These are phyloP conservation scores for Anorthoa munda DNA, from an alignment of 2,888 invertebrate genomes.

Conservation along the genomic window DNA sequence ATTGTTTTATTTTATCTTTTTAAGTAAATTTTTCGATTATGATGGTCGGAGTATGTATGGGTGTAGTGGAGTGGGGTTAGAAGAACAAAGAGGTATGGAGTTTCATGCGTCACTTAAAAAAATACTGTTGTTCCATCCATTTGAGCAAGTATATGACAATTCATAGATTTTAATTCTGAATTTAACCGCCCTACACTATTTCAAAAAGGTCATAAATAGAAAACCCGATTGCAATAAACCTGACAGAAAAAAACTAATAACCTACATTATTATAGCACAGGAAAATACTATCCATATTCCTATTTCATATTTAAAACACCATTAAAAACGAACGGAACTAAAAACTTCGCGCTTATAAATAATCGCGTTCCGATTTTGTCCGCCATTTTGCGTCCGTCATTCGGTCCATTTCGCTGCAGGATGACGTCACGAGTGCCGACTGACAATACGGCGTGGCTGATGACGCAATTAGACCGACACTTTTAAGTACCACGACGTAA, in stretches of 20 bases:
- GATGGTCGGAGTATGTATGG: not conserved
- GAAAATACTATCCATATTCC: constrained; percentile 22
- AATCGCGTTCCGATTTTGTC: constrained; percentile 59
- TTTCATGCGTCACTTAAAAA: no score
- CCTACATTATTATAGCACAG: constrained; percentile 11
- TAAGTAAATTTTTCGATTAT: constrained; percentile 32
- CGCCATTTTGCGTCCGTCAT: constrained; percentile 62
- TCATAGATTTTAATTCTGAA: not conserved
- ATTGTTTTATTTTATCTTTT: constrained; percentile 66
- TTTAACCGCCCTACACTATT: not conserved
- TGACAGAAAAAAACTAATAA: not conserved
- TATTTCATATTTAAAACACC: constrained; percentile 49
- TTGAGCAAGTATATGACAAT: not conserved
- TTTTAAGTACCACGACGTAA: constrained; percentile 58
- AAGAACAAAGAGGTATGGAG: not conserved
- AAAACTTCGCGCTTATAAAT: constrained; percentile 55
- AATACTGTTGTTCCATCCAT: not conserved
- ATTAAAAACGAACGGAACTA: constrained; percentile 45
- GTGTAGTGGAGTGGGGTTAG: not conserved
- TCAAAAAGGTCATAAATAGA: not conserved
- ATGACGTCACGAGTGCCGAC: constrained; percentile 63
- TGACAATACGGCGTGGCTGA: constrained; percentile 64
- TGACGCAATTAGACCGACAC: constrained; percentile 66
- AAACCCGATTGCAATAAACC: not conserved
- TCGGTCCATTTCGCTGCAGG: constrained; percentile 56